Conservation (phyloP, 2,113 vertebrate species). For the Delphinus delphis region DNA sequence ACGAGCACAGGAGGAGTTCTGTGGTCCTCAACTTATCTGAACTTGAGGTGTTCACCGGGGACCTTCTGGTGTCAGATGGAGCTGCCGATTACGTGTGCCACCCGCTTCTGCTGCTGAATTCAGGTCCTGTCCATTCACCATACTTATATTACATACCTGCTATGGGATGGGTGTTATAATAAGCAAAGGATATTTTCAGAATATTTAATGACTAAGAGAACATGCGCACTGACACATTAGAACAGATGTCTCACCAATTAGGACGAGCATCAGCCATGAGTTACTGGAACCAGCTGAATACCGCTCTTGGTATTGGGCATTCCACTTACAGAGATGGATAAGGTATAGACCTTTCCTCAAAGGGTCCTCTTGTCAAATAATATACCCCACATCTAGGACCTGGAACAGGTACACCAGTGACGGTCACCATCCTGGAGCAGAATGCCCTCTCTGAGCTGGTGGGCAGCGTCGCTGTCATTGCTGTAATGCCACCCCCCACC, state of each 20-base stretch:
- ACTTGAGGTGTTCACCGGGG: constrained; percentile 91
- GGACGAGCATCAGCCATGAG: background rate
- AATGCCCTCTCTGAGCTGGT: background rate
- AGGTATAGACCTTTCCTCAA: background rate
- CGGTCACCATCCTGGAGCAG: rapidly evolving
- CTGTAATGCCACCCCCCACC: background rate
- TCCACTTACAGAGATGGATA: background rate
- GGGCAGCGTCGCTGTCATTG: background rate
- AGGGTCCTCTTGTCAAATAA: background rate
- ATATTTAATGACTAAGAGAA: background rate
- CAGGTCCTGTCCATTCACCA: constrained; percentile 67
- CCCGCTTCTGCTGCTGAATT: constrained; percentile 73
- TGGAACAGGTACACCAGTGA: background rate
- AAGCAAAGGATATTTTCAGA: background rate
- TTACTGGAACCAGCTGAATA: background rate
- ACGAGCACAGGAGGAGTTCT: constrained; percentile 87
- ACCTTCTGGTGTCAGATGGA: constrained; percentile 90
- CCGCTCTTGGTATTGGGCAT: background rate
- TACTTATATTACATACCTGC: background rate
- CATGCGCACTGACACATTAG: background rate
- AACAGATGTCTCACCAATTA: background rate
- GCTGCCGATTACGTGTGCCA: constrained; percentile 85
- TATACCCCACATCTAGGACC: background rate
- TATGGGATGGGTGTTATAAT: background rate
- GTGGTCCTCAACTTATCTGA: constrained; percentile 90